A percentile compares a stretch with the other conserved stretches of the same genome.
phyloP scores from a whole-genome alignment of 1,140 invertebrate species.

The Anastrepha ludens region DNA sequence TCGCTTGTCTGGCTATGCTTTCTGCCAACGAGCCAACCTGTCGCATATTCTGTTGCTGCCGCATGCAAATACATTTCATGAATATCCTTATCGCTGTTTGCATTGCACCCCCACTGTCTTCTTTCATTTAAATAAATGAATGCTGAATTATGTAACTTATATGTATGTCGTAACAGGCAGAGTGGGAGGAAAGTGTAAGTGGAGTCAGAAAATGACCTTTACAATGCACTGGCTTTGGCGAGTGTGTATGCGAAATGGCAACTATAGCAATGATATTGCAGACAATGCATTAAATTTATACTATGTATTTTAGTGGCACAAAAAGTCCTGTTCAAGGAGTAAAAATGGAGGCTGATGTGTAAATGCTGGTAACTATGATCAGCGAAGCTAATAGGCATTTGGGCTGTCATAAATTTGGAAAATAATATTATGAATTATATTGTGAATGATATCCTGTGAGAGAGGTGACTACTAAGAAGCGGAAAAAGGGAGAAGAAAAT shows the following conservation, averaged over 20 bases:
- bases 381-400: not conserved
- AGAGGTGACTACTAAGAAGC: too few relatives aligned
- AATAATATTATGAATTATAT: not conserved
- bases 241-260: not conserved
- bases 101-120: not conserved
- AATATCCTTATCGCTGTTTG: not conserved
- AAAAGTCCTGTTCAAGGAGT: not conserved
- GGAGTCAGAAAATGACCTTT: not conserved
- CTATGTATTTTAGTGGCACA: not conserved
- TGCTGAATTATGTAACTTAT: not conserved
- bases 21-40: not conserved
- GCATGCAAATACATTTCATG: not conserved
- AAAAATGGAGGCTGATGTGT: not conserved
- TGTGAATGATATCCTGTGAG: too few relatives aligned
- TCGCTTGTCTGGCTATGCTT: not conserved
- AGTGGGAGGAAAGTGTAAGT: not conserved
- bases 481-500: too few relatives aligned
- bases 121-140: not conserved
- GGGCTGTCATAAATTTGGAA: not conserved
- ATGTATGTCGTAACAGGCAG: not conserved
- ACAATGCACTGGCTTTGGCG: not conserved
- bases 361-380: not conserved
- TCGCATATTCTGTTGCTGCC: not conserved
- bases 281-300: not conserved
- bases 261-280: not conserved